phyloP scores from a whole-genome alignment of 2,113 vertebrate genomes.

The Crotalus helleri region DNA sequence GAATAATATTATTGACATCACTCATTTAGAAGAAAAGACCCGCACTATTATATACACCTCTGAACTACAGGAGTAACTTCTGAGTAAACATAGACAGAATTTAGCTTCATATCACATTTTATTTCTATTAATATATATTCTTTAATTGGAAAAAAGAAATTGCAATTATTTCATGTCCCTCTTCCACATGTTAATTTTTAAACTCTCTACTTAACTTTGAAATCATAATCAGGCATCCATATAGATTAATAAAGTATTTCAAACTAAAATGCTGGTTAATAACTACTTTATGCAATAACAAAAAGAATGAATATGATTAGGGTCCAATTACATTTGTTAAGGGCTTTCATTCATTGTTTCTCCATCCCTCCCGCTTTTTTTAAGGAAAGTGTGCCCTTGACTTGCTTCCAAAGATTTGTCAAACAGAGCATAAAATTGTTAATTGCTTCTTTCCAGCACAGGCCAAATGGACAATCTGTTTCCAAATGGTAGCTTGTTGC shows the following conservation, averaged over 20 bases:
- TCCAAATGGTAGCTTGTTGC: slow-evolving; percentile 54
- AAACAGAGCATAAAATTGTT: slow-evolving; percentile 35
- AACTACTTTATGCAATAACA: background rate
- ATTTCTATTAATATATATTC: background rate
- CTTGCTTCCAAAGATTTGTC: slow-evolving; percentile 31
- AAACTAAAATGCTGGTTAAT: background rate
- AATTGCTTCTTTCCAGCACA: slow-evolving; percentile 46
- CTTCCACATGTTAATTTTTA: background rate
- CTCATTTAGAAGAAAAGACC: background rate
- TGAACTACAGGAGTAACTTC: background rate
- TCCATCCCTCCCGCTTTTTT: background rate
- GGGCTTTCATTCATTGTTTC: background rate
- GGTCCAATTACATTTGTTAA: background rate
- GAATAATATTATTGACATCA: background rate
- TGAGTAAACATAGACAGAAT: background rate
- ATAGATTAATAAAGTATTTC: background rate
- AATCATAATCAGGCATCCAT: background rate
- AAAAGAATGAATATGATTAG: slow-evolving; percentile 3
- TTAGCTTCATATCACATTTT: background rate
- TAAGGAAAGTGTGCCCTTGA: background rate
- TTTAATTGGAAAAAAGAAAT: background rate
- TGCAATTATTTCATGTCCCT: background rate
- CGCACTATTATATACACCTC: background rate
- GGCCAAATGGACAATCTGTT: slow-evolving; percentile 36
- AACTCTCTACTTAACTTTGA: background rate